Evolutionary conservation across 1,140 invertebrate genomes (phyloP), one percentile per base, ranked within the genome.

Genomic region (Euwallacea fornicatus): DNA sequence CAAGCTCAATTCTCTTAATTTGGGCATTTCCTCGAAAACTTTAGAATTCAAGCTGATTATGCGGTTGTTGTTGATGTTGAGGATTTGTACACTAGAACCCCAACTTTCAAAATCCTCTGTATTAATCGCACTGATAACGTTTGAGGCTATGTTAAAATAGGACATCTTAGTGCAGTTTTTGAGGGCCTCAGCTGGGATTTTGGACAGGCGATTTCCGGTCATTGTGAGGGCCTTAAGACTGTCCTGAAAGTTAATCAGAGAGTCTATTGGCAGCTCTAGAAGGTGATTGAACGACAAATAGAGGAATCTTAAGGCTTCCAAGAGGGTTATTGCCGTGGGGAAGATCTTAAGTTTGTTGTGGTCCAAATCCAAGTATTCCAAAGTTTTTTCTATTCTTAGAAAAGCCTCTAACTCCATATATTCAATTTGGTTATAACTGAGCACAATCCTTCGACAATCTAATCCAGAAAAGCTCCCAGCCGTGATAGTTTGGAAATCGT

Each of bases 81-180:
- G 84, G 62, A 93, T 95, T 74, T 90, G 89, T n/a, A 96, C 82
- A 76, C 88, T 89, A 33, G 86, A 85, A 10, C 90, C 92, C 93
- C 93, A 95, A n/a, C 87, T 85, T 21, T 80, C 78, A 76, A 95
- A 94, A 77, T 93, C 91, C 46, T 87, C 87, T 9, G 88, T 85
- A 55, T 87, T 84, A 60, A 96, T 87, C 75, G 90, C 87, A 41
- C 86, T 85, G 75, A 96, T 94, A 73, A 88, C 88, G 79, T 96
- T 96, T 78, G 95, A 94, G 42, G 92, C 93, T 66, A 95, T 86
- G 82, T 95, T 95, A 56, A 96, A 84, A 81, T 95, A 93, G 10
- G 90, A 85, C 53, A 96, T 83, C 69, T 85, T 87, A 6, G 86
- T 87, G 75, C 92, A 89, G 77, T 88, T 86, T 74, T 84, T 84